Evolutionary conservation across 2,797 vertebrate genomes (phyloP).

Genomic region (Neostethus bicornis): DNA sequence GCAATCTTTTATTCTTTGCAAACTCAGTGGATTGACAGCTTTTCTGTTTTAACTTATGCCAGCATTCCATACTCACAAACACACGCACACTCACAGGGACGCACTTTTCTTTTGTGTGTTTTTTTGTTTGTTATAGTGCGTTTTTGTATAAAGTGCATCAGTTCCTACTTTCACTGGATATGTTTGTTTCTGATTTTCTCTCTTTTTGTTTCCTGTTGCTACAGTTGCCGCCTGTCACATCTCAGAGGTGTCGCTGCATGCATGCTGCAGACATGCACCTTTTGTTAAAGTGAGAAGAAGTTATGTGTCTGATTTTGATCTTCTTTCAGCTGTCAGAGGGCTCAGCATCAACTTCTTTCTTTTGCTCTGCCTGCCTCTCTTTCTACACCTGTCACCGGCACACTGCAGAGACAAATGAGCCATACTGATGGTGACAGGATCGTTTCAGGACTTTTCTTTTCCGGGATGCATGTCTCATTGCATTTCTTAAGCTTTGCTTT

Average conservation of each 20-base stretch:
- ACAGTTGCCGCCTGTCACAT: slow-evolving; percentile 30
- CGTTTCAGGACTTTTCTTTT: slow-evolving; percentile 10
- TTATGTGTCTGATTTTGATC: slow-evolving; percentile 43
- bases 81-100: neutral
- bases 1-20: slow-evolving; percentile 35
- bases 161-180: slow-evolving; percentile 29
- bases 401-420: slow-evolving; percentile 40
- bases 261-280: slow-evolving; percentile 19
- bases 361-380: slow-evolving; percentile 27
- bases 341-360: slow-evolving; percentile 30
- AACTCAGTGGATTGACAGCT: slow-evolving; percentile 17
- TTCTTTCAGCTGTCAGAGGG: slow-evolving; percentile 40
- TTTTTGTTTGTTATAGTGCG: slow-evolving; percentile 28
- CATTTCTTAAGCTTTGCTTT: slow-evolving; percentile 1
- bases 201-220: slow-evolving; percentile 3
- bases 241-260: slow-evolving; percentile 24
- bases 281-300: slow-evolving; percentile 23
- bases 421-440: slow-evolving; percentile 28
- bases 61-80: neutral
- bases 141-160: slow-evolving; percentile 23
- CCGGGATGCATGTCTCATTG: neutral
- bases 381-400: slow-evolving; percentile 25
- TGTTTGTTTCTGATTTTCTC: slow-evolving; percentile 32
- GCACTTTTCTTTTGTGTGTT: slow-evolving; percentile 17
- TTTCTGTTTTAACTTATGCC: slow-evolving; percentile 22